A percentile compares a stretch with the other conserved stretches of the same genome.
phyloP scores from a whole-genome alignment of 2,888 invertebrate species.

The Ctena decussata region DNA sequence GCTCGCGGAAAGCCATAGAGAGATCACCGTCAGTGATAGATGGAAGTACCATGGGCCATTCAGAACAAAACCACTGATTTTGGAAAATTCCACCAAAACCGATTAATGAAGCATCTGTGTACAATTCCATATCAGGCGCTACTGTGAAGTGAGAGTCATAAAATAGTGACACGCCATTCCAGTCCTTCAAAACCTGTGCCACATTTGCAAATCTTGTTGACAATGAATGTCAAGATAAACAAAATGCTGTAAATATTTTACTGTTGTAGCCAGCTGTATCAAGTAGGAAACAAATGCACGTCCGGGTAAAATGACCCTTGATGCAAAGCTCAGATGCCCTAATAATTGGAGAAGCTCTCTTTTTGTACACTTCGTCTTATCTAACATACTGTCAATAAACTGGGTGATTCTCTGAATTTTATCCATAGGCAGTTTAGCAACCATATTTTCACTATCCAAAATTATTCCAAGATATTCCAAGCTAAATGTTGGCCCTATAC shows the following conservation, averaged over 20 bases:
- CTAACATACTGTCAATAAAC: not conserved
- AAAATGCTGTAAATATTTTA: constrained; percentile 19
- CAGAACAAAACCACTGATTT: constrained; percentile 39
- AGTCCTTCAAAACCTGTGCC: constrained; percentile 16
- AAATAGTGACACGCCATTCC: constrained; percentile 38
- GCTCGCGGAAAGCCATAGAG: constrained; percentile 27
- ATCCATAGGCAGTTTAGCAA: constrained; percentile 44
- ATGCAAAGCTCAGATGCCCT: constrained; percentile 46
- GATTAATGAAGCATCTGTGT: constrained; percentile 32
- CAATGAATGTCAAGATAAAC: constrained; percentile 16
- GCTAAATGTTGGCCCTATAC: constrained; percentile 35
- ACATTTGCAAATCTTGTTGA: constrained; percentile 38
- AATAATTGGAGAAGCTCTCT: constrained; percentile 18
- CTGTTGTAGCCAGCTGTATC: constrained; percentile 22
- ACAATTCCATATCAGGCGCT: constrained; percentile 7
- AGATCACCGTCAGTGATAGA: not conserved
- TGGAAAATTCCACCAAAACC: constrained; percentile 42
- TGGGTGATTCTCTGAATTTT: constrained; percentile 38
- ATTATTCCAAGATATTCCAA: constrained; percentile 59
- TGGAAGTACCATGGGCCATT: constrained; percentile 31
- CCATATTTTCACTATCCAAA: constrained; percentile 51
- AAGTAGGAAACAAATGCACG: constrained; percentile 35
- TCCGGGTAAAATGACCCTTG: constrained; percentile 37
- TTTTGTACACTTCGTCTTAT: not conserved
- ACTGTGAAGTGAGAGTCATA: not conserved